phyloP scores from a whole-genome alignment of 2,888 invertebrate genomes.

The Temnothorax rugatulus region DNA sequence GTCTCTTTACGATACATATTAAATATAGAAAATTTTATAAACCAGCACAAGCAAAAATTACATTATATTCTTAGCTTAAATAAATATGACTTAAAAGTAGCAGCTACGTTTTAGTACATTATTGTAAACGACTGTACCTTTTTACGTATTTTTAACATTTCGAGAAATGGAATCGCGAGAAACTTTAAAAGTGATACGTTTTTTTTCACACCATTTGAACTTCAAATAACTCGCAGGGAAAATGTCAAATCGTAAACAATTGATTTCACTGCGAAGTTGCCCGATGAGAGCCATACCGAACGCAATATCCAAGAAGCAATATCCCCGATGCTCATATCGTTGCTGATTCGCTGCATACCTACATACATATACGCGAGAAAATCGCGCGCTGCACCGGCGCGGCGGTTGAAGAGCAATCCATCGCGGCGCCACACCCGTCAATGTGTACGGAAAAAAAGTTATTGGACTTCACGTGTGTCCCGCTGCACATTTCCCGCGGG shows the following conservation, averaged over 20 bases:
- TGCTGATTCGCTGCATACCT: conserved; percentile 50
- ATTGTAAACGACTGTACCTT: not conserved
- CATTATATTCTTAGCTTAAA: not conserved
- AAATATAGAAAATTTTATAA: not conserved
- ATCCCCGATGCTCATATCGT: conserved; percentile 55
- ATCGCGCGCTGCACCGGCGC: conserved; percentile 25
- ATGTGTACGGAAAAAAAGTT: conserved; percentile 45
- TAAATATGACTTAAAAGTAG: conserved; percentile 6
- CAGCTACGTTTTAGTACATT: not conserved
- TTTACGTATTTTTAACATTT: conserved; percentile 5
- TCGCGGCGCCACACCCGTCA: conserved; percentile 26
- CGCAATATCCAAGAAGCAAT: conserved; percentile 63
- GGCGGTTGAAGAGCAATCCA: conserved; percentile 51
- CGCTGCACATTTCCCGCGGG: conserved; percentile 32
- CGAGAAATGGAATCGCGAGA: not conserved
- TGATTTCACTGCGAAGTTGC: conserved; percentile 8
- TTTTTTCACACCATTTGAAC: conserved; percentile 12
- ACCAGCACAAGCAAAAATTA: not conserved
- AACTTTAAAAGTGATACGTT: not conserved
- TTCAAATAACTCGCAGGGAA: conserved; percentile 2
- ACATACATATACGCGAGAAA: conserved; percentile 28
- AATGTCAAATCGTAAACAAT: conserved; percentile 27
- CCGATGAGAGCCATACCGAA: not conserved
- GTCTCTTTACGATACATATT: not conserved
- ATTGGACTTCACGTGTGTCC: conserved; percentile 61